Percentiles rank a stretch among this genome's conserved stretches.
These are phyloP conservation scores for Apistogramma diplotaenia DNA, from an alignment of 2,113 vertebrate species.

Conservation along the genomic window DNA sequence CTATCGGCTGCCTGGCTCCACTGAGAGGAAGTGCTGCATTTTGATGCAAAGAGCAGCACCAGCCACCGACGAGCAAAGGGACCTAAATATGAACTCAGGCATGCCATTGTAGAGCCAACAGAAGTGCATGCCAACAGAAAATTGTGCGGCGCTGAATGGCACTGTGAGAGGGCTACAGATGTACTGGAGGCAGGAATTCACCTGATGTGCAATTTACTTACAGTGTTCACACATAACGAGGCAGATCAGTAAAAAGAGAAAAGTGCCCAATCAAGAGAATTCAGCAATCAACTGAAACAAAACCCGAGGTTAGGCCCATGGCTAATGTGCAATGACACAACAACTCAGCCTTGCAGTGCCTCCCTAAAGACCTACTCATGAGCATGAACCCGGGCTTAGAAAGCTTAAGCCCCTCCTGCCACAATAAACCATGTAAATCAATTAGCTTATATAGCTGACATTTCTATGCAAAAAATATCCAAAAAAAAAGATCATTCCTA, in stretches of 20 bases:
- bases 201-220: not conserved
- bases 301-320: too few species aligned
- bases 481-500: too few species aligned
- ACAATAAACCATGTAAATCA: too few species aligned
- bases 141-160: constrained; percentile 41
- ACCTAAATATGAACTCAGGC: constrained; percentile 47
- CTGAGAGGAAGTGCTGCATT: constrained; percentile 61
- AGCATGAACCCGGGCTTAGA: too few species aligned
- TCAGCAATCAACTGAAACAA: too few species aligned
- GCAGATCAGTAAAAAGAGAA: not conserved
- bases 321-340: too few species aligned
- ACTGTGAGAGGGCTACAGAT: not conserved
- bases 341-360: too few species aligned
- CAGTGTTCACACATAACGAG: not conserved
- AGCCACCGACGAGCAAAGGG: constrained; percentile 13
- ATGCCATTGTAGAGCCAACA: constrained; percentile 36
- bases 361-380: too few species aligned
- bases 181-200: not conserved
- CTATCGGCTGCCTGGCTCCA: constrained; percentile 65
- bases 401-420: too few species aligned
- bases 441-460: too few species aligned
- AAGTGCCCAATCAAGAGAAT: too few species aligned
- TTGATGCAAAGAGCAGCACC: constrained; percentile 42
- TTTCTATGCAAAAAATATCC: too few species aligned
- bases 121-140: constrained; percentile 59